These are phyloP conservation scores for Brassicogethes aeneus DNA, from an alignment of 2,888 invertebrate species.

Conservation along the genomic window DNA sequence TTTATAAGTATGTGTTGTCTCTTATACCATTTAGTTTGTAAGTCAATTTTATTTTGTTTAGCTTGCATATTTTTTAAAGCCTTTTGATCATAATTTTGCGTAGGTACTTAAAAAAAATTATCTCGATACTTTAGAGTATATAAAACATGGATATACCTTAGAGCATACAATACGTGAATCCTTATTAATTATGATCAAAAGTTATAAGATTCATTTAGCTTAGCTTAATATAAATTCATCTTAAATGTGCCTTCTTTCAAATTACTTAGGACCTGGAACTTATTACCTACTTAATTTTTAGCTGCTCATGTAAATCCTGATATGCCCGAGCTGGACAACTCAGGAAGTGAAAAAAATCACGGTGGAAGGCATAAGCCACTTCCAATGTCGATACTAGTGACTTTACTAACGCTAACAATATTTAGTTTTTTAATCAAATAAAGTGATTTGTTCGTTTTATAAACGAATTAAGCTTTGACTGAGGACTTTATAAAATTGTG, in stretches of 20 bases:
- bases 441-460: slow-evolving; percentile 24
- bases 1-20: slow-evolving; percentile 36
- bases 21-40: slow-evolving; percentile 22
- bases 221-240: slow-evolving; percentile 4
- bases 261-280: not conserved
- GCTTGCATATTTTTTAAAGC: not conserved
- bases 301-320: slow-evolving; percentile 12
- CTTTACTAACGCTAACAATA: slow-evolving; percentile 14
- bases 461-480: slow-evolving; percentile 26
- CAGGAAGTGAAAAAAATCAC: slow-evolving; percentile 11
- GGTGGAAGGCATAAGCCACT: slow-evolving; percentile 11
- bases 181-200: too few relatives aligned
- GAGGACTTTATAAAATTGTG: slow-evolving; percentile 10
- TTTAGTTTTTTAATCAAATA: slow-evolving; percentile 17
- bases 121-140: too few relatives aligned
- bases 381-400: slow-evolving; percentile 16
- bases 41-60: slow-evolving; percentile 16
- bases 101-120: not conserved
- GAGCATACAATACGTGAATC: too few relatives aligned
- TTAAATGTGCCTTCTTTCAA: not conserved
- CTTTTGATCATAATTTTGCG: not conserved
- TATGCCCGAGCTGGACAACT: slow-evolving; percentile 1
- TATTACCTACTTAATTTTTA: slow-evolving; percentile 10
- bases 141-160: too few relatives aligned
- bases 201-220: slow-evolving; percentile 6